Evolutionary conservation across 1,140 invertebrate species (phyloP).

Genomic region (Polypedilum vanderplanki): DNA sequence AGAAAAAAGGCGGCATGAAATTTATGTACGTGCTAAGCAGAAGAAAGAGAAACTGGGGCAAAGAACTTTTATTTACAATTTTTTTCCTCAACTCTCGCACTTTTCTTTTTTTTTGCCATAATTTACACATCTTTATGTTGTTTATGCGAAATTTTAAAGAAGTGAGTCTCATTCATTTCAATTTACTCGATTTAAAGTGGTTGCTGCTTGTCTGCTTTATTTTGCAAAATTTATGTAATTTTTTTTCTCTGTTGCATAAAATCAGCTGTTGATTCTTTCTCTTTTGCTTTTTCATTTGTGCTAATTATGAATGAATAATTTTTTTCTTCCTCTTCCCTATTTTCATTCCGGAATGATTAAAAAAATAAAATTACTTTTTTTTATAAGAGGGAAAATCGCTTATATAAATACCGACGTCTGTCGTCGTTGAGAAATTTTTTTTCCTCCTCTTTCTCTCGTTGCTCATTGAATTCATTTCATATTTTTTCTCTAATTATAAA

Average conservation of each 20-base stretch:
- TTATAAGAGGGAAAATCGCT: constrained; percentile 8
- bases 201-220: background rate
- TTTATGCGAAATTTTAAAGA: background rate
- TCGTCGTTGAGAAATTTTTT: background rate
- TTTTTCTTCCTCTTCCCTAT: background rate
- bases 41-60: constrained; percentile 16
- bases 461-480: constrained; percentile 20
- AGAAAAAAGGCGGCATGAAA: background rate
- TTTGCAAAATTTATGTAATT: background rate
- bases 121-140: constrained; percentile 9
- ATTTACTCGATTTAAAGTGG: too few relatives aligned
- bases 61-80: constrained; percentile 26
- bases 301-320: constrained; percentile 12
- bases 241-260: background rate
- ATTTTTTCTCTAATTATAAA: constrained; percentile 15
- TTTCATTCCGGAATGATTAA: background rate
- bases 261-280: constrained; percentile 2
- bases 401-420: constrained; percentile 22
- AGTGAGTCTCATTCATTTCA: too few relatives aligned
- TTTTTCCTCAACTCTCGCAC: background rate
- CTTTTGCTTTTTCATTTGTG: background rate
- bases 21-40: background rate
- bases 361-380: background rate
- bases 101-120: background rate
- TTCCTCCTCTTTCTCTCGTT: constrained; percentile 3